Base-by-base conservation (phyloP, 2,797 vertebrate genomes). In the Poliocrania exsul region DNA sequence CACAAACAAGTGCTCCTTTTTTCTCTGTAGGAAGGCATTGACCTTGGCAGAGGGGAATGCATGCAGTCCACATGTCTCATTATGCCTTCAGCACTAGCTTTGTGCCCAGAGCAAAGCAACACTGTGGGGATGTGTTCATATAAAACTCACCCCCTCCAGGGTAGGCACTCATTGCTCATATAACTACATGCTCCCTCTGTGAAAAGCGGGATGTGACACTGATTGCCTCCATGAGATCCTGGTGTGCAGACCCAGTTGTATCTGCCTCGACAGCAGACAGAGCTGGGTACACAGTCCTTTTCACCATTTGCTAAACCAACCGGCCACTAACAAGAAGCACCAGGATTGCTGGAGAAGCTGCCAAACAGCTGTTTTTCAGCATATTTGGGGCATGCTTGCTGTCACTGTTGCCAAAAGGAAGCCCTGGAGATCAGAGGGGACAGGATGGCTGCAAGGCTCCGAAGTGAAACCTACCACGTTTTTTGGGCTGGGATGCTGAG, bases 401-500 rank as follows among this genome's bases (percentile, higher is more conserved):
- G 18, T 70, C 47, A 40, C 25, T 54, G 38, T 13, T 58, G 31
- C 31, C 70, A 26, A 83, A 72, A 70, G 37, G 21, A 66, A 53
- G 37, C 33, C 65, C 47, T 64, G 62, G 58, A 79, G 60, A 37
- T 44, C 28, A 51, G 38, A 61, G 40, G 20, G 35, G 66, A 54
- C 29, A 29, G 75, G 24, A 37, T 35, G 57, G 42, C 54, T 74
- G 40, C 67, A 65, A 49, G 62, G 42, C 38, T 71, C 33, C 46
- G 64, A 78, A 5, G 10, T 54, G 61, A 78, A 88, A 95, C 96
- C 14, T 96, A 97, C 97, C 97, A 0, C 97, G 57, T 67, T 98
- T 98, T 77, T 96, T 97, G 75, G 95, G 92, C 62, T 96, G 93
- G 29, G 96, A 83, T 67, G 95, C 90, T 33, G 95, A 88, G 42